A percentile compares a stretch with the other conserved stretches of the same genome.
phyloP scores from a whole-genome alignment of 53 echinoderm and acorn worm genomes.

The Henricia sp. region DNA sequence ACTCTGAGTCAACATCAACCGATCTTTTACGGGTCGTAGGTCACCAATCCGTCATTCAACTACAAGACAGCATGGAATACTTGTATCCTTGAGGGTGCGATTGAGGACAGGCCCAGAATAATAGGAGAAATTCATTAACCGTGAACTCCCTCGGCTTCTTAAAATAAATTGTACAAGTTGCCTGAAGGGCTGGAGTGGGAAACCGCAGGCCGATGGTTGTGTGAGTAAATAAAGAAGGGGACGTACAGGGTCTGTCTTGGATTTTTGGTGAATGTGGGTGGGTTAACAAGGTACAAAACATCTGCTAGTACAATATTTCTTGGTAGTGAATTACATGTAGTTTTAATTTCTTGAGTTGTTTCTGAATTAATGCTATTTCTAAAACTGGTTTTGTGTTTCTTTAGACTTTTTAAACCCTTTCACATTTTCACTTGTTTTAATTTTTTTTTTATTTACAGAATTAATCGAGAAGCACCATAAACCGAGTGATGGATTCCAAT shows the following conservation, averaged over 20 bases:
- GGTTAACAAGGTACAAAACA: no score
- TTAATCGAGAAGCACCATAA: no score
- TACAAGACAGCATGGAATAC: conserved; percentile 8
- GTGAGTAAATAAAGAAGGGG: conserved; percentile 16
- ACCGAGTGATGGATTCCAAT: no score
- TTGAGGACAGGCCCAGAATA: conserved; percentile 58
- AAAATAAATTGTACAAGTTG: conserved; percentile 69
- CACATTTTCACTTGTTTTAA: no score
- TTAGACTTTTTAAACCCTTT: no score
- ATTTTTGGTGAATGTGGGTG: neutral
- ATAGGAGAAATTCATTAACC: conserved; percentile 71
- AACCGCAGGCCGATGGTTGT: conserved; percentile 8
- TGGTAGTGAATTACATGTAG: no score
- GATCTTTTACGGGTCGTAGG: conserved; percentile 38
- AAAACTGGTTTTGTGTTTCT: no score
- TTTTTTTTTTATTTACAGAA: no score
- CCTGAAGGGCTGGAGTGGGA: conserved; percentile 23
- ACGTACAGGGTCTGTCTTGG: neutral
- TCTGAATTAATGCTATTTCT: no score
- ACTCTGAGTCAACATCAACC: conserved; percentile 48
- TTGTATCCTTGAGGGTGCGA: conserved; percentile 66
- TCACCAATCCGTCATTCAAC: conserved; percentile 36
- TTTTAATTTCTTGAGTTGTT: no score
- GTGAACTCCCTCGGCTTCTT: conserved; percentile 68
- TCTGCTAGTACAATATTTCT: no score